A percentile compares a stretch with the other conserved stretches of the same genome.
phyloP scores from a whole-genome alignment of 2,113 vertebrate genomes.

The Nyctibius bracteatus region DNA sequence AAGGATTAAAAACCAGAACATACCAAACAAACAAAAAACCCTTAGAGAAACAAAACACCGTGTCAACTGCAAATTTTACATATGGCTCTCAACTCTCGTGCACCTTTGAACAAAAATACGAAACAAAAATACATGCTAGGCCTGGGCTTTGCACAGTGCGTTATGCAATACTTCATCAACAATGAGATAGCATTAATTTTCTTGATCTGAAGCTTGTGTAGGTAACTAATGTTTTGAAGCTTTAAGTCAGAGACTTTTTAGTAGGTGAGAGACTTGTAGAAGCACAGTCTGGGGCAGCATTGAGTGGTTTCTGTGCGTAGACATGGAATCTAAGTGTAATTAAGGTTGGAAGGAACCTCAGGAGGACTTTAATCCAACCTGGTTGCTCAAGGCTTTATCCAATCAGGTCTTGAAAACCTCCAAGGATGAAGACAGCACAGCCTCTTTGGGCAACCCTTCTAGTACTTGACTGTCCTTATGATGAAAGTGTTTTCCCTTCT shows the following conservation, averaged over 20 bases:
- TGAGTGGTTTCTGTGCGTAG: not conserved
- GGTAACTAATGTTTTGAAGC: not conserved
- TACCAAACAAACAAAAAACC: not conserved
- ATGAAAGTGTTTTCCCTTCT: not conserved
- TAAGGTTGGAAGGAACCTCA: not conserved
- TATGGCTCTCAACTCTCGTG: not conserved
- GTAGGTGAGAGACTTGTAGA: not conserved
- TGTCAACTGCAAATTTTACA: not conserved
- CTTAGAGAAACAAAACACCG: not conserved
- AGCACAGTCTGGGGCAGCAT: not conserved
- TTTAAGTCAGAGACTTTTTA: not conserved
- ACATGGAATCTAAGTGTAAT: not conserved
- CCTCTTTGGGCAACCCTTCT: not conserved
- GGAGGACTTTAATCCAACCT: not conserved
- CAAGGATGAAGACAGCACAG: not conserved
- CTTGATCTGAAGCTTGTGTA: not conserved
- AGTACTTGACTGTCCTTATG: not conserved
- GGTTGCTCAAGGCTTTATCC: not conserved
- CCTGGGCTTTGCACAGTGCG: accelerated
- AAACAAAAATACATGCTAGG: not conserved
- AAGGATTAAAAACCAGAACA: not conserved
- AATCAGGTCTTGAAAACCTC: not conserved
- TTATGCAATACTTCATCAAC: not conserved
- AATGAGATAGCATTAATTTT: not conserved
- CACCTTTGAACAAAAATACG: not conserved